A percentile compares a stretch with the other conserved stretches of the same genome.
phyloP scores from a whole-genome alignment of 2,888 invertebrate species.

The Tachina lurida region DNA sequence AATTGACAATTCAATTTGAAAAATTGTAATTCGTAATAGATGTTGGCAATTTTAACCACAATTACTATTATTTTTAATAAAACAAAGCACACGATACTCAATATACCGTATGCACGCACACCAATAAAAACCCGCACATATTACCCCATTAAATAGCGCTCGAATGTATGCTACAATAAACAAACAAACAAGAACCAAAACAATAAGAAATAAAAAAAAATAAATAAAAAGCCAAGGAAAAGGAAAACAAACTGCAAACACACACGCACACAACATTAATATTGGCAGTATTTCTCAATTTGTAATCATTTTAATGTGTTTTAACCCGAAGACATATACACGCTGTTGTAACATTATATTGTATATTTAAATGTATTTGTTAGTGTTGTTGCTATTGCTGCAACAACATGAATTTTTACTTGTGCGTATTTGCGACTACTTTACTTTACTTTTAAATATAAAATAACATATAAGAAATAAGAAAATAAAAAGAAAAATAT shows the following conservation, averaged over 20 bases:
- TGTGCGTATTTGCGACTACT: conserved; percentile 71
- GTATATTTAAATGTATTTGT: conserved; percentile 7
- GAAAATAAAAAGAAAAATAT: conserved; percentile 43
- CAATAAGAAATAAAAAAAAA: neutral
- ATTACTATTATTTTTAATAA: conserved; percentile 68
- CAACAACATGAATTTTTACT: conserved; percentile 32
- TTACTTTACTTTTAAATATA: conserved; percentile 42
- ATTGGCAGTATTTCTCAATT: conserved; percentile 79
- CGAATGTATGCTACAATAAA: conserved; percentile 38
- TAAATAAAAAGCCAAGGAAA: neutral
- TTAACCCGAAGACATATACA: conserved; percentile 69
- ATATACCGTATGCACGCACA: conserved; percentile 41
- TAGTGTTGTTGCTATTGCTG: neutral
- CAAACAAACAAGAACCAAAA: neutral
- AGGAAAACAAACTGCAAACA: neutral
- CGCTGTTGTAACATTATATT: conserved; percentile 39
- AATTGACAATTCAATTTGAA: conserved; percentile 65
- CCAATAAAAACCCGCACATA: conserved; percentile 45
- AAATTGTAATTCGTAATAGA: conserved; percentile 66
- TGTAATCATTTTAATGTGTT: conserved; percentile 80
- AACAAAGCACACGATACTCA: conserved; percentile 40
- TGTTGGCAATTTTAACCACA: conserved; percentile 62
- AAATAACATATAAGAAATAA: conserved; percentile 35
- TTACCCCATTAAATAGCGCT: conserved; percentile 28
- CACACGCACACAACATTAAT: conserved; percentile 36